Percentiles rank a stretch among this genome's conserved stretches.
These are phyloP conservation scores for Nowickia ferox DNA, from an alignment of 2,888 invertebrate species.

Conservation along the genomic window DNA sequence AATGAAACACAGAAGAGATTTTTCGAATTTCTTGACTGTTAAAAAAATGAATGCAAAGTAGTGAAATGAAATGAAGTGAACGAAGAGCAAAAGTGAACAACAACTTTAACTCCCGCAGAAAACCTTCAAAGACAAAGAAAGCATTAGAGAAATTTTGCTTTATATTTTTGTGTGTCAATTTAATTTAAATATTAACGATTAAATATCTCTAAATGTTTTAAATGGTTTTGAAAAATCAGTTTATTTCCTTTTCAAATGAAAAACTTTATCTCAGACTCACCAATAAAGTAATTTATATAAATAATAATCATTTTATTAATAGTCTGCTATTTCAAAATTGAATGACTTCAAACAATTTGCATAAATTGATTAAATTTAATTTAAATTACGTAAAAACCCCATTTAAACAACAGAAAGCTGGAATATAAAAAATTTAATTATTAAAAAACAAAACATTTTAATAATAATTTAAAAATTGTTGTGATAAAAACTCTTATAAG, in stretches of 20 bases:
- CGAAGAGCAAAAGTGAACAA: neutral
- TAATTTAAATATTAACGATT: neutral
- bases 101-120: neutral
- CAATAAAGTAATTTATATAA: no score
- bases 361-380: neutral
- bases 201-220: neutral
- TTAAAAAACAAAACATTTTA: neutral
- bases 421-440: neutral
- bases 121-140: neutral
- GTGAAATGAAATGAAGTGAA: neutral
- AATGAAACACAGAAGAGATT: neutral
- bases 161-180: neutral
- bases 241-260: neutral
- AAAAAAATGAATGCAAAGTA: neutral
- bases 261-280: neutral
- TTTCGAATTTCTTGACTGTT: neutral
- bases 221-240: neutral
- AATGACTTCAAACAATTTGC: neutral
- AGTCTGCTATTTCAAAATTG: neutral
- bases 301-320: no score
- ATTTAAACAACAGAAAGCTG: neutral
- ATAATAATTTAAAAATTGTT: neutral
- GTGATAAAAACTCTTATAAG: neutral
- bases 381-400: neutral
- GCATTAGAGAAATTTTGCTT: neutral